Evolutionary conservation across 1,140 invertebrate species (phyloP), one percentile per base, ranked within the genome.

Genomic region (Drosophila triauraria): DNA sequence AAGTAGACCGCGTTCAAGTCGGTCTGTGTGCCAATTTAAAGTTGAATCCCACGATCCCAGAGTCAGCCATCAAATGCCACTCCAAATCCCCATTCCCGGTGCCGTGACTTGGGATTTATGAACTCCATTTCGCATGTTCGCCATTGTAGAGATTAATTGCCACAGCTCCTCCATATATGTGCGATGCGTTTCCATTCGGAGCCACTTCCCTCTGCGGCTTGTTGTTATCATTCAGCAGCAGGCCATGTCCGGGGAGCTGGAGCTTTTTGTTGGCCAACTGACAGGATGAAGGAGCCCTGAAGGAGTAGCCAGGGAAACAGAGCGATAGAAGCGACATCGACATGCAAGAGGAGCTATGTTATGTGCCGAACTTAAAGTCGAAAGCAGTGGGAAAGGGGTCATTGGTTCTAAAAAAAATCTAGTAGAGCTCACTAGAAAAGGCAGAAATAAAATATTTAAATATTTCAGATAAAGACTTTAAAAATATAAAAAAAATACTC

Each of bases 141-240:
- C 69, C 62, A 87, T 87, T 87, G 84, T 88, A 78, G 87, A 87
- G 84, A 88, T 87, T 87, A 87, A 87, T 88, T 87, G 84, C 84
- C 84, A 80, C 71, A 63, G 76, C 71, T 80, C 78, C 57, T 56
- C 63, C 44, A 58, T 46, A 30, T 56, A 42, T 57, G 42, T n/a
- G 20, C 42, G n/a, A 32, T 50, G 42, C 27, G 48, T 13, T 20
- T 20, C 20, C 20, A 20, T 20, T 20, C 20, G 20, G 20, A 20
- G 20, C 50, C 77, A 67, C 63, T 77, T 72, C 78, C 81, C 71
- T 74, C 32, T 86, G 84, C 40, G 72, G 72, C 84, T 62, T 67
- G 74, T 78, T 87, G 83, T 87, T 87, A 87, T 87, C 84, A 80
- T 88, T 84, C 84, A 88, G 82, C 72, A 77, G 78, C 84, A 88